Evolutionary conservation across 1,140 invertebrate genomes (phyloP).

Genomic region (Anastrepha ludens): DNA sequence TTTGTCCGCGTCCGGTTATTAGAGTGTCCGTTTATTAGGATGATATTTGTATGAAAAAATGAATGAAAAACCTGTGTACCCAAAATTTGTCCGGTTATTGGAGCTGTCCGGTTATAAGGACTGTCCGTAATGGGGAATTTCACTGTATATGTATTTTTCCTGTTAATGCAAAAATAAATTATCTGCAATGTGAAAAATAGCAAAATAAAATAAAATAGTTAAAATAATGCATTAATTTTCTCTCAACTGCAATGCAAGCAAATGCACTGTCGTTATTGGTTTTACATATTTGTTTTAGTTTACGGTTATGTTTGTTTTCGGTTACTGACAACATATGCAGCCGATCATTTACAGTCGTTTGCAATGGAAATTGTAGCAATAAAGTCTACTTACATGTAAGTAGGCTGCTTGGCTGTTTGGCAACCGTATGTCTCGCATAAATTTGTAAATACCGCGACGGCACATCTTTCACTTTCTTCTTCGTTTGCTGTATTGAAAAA

Average conservation of each 20-base stretch:
- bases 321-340: neutral
- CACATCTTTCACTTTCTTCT: conserved; percentile 44
- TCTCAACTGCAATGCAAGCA: neutral
- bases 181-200: neutral
- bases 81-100: too few relatives aligned
- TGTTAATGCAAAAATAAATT: conserved; percentile 36
- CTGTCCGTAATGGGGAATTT: too few relatives aligned
- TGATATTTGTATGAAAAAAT: too few relatives aligned
- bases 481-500: conserved; percentile 10
- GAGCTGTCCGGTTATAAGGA: too few relatives aligned
- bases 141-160: neutral
- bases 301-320: neutral
- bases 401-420: neutral
- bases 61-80: too few relatives aligned
- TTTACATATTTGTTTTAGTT: neutral
- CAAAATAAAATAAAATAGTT: neutral
- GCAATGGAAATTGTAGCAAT: conserved; percentile 28
- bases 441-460: neutral
- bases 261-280: neutral
- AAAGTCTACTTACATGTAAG: neutral
- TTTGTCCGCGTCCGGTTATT: too few relatives aligned
- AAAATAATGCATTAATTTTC: neutral
- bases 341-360: neutral
- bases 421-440: neutral
- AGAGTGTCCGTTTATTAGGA: too few relatives aligned